Evolutionary conservation across 1,140 invertebrate species (phyloP), one percentile per base, ranked within the genome.

Genomic region (Eurosta solidaginis): DNA sequence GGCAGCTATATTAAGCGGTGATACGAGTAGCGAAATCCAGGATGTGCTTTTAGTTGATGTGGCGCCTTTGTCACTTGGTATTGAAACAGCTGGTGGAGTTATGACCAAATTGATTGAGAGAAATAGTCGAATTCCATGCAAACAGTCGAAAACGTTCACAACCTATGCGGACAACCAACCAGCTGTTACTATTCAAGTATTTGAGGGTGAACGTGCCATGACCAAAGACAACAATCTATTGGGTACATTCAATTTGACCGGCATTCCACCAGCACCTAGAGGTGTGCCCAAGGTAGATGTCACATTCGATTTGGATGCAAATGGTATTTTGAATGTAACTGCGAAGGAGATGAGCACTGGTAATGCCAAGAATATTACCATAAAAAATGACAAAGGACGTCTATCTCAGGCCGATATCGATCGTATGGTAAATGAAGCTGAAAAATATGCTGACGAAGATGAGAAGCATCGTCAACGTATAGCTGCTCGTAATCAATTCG

Each of bases 281-380:
- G 95, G 94, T 40, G 92, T 95, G 0, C 93, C 94, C 1, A 92
- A 96, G 84, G 94, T 96, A 80, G 90, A 92, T 82, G 92, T 93
- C n/a, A 89, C 88, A 36, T n/a, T n/a, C n/a, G n/a, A n/a, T n/a
- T n/a, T n/a, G n/a, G n/a, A n/a, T n/a, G n/a, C n/a, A n/a, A n/a
- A n/a, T n/a, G n/a, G n/a, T n/a, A n/a, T n/a, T n/a, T n/a, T n/a
- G n/a, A n/a, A n/a, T n/a, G n/a, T n/a, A n/a, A n/a, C n/a, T n/a
- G n/a, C n/a, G n/a, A n/a, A n/a, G n/a, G n/a, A n/a, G n/a, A n/a
- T n/a, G n/a, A n/a, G n/a, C n/a, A n/a, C n/a, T n/a, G n/a, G n/a
- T n/a, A n/a, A n/a, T n/a, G n/a, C n/a, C n/a, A n/a, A n/a, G n/a
- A n/a, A n/a, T n/a, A n/a, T n/a, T n/a, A n/a, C n/a, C n/a, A n/a